Base-by-base conservation (phyloP, 2,797 vertebrate species). In the Anabacerthia variegaticeps region DNA sequence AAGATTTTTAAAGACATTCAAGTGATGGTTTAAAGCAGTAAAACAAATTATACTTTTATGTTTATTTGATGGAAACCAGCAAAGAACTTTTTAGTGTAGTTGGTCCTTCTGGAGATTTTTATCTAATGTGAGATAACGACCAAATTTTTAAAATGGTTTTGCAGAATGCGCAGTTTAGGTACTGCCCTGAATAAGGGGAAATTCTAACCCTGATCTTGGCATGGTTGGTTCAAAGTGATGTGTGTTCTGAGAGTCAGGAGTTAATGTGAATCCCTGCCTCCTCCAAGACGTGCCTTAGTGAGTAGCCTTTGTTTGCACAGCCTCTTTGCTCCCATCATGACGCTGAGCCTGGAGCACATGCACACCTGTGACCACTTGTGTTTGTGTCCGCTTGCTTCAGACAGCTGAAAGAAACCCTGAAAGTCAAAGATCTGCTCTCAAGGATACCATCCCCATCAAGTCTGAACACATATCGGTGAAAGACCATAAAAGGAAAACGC, bases 1-100 rank as follows among this genome's bases (percentile, higher is more conserved):
- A 86, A 96, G 96, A 93, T 95, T 96, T 90, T 91, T 91, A 96
- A 93, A 93, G 74, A 90, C 71, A 65, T 68, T 89, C 49, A 61
- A 75, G 92, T 85, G 58, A 65, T 63, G 49, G 68, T 74, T 95
- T 93, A 84, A 93, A 96, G 90, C 15, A 74, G 26, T 34, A 36
- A 87, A 91, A 8, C 3, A 95, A 67, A 94, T 97, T 94, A 91
- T 27, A 30, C 80, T n/a, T 92, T 95, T 72, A 90, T 82, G 79
- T 24, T 79, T 63, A 21, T 93, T 96, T 96, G 78, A 85, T 83
- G 79, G 93, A 90, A 85, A 89, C 41, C 78, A 91, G 69, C 44
- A 32, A 94, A 65, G 74, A 86, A 85, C 44, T 76, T 83, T 48
- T 37, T 74, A 69, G 37, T 61, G 55, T 84, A 86, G 82, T 82